phyloP scores from a whole-genome alignment of 2,888 invertebrate species.

The Drosophila colorata region DNA sequence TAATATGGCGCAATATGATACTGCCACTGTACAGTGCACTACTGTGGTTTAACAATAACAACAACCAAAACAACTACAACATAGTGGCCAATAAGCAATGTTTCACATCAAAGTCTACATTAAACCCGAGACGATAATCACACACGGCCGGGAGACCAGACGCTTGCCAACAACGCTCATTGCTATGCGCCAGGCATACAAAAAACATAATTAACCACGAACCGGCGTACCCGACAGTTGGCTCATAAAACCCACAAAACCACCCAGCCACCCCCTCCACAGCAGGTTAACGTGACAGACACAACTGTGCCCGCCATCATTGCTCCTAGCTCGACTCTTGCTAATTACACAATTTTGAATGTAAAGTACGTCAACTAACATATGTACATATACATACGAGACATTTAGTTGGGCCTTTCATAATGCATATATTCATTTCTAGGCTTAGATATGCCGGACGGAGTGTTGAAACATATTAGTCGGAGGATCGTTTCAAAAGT shows the following conservation, averaged over 20 bases:
- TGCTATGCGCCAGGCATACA: conserved; percentile 64
- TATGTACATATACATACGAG: conserved; percentile 30
- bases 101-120: conserved; percentile 79
- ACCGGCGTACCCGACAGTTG: conserved; percentile 45
- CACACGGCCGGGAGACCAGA: conserved; percentile 38
- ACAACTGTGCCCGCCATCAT: conserved; percentile 64
- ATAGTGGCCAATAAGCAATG: conserved; percentile 70
- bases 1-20: conserved; percentile 42
- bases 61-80: conserved; percentile 7
- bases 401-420: conserved; percentile 38
- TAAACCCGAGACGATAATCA: conserved; percentile 80
- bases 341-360: conserved; percentile 81
- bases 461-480: no score
- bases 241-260: conserved; percentile 1
- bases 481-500: no score
- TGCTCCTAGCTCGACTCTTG: conserved; percentile 53
- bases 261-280: conserved; percentile 24
- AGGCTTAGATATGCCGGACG: no score
- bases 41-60: background rate
- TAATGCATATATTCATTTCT: no score
- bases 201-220: conserved; percentile 80
- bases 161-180: conserved; percentile 13
- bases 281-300: conserved; percentile 75
- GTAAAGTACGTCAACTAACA: conserved; percentile 73
- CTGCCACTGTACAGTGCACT: conserved; percentile 5